These are phyloP conservation scores for Enteromius unitaeniatus DNA, from an alignment of 2,797 vertebrate species.

Conservation along the genomic window DNA sequence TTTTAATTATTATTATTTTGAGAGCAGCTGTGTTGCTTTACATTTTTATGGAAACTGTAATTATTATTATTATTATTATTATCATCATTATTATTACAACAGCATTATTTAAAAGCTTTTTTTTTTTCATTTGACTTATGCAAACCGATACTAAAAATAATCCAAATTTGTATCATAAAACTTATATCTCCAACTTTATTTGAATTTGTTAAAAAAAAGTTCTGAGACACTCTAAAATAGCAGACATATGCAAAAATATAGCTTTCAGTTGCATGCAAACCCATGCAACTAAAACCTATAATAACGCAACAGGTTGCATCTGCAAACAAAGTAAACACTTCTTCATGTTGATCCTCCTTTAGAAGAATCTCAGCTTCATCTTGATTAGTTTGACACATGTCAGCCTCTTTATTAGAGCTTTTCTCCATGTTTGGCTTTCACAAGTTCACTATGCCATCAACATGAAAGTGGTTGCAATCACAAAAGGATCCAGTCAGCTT, in stretches of 20 bases:
- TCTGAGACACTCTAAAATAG: neutral
- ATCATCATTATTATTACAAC: too few relatives aligned
- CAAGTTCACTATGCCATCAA: constrained; percentile 2
- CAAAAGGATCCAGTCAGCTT: neutral
- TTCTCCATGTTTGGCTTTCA: neutral
- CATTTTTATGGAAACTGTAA: too few relatives aligned
- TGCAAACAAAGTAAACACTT: neutral
- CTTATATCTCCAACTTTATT: neutral
- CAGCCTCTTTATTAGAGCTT: neutral
- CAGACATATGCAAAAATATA: neutral
- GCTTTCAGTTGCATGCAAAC: neutral
- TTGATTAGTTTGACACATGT: neutral
- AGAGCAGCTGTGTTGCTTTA: too few relatives aligned
- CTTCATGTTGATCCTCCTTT: neutral
- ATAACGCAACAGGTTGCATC: neutral
- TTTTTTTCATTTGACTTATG: neutral
- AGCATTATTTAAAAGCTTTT: neutral
- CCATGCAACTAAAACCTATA: neutral
- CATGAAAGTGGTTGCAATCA: neutral
- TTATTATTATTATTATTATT: too few relatives aligned
- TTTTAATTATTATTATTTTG: too few relatives aligned
- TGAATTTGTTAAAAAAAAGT: neutral
- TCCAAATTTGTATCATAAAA: neutral
- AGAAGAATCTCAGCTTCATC: neutral
- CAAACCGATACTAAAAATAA: neutral